Conservation (phyloP, 1,140 invertebrate genomes). For the Stegodyphus dumicola region DNA sequence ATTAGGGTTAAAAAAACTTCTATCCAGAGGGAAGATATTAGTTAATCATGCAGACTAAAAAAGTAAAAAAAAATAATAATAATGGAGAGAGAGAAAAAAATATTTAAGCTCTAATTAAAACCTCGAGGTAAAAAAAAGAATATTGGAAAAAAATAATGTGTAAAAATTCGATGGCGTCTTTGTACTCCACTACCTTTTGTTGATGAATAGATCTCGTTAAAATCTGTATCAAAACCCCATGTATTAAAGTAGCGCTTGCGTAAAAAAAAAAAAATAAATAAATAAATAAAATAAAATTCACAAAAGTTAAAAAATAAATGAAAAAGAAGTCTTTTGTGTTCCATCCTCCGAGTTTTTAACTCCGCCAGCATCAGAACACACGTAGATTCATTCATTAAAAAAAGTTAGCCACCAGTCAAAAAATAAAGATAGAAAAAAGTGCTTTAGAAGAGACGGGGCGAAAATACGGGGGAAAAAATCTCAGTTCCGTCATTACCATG, state of each 20-base stretch:
- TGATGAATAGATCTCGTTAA: conserved; percentile 56
- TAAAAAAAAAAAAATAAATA: conserved; percentile 8
- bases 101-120: conserved; percentile 58
- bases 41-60: conserved; percentile 47
- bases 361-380: conserved; percentile 34
- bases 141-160: conserved; percentile 42
- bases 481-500: conserved; percentile 57
- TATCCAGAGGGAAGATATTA: conserved; percentile 48
- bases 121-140: conserved; percentile 42
- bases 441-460: conserved; percentile 2
- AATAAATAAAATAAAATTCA: conserved; percentile 16
- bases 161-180: conserved; percentile 53
- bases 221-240: conserved; percentile 53
- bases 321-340: conserved; percentile 36
- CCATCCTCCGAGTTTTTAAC: conserved; percentile 44
- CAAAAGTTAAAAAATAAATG: not conserved
- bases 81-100: conserved; percentile 36
- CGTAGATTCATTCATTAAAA: conserved; percentile 21
- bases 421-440: conserved; percentile 6
- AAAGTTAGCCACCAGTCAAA: conserved; percentile 12
- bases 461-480: conserved; percentile 23
- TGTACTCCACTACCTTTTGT: conserved; percentile 49
- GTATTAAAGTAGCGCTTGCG: conserved; percentile 18
- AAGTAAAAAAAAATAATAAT: conserved; percentile 28
- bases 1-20: conserved; percentile 9